These are phyloP conservation scores for Ariopsis seemanni DNA, from an alignment of 2,113 vertebrate genomes.

Conservation along the genomic window DNA sequence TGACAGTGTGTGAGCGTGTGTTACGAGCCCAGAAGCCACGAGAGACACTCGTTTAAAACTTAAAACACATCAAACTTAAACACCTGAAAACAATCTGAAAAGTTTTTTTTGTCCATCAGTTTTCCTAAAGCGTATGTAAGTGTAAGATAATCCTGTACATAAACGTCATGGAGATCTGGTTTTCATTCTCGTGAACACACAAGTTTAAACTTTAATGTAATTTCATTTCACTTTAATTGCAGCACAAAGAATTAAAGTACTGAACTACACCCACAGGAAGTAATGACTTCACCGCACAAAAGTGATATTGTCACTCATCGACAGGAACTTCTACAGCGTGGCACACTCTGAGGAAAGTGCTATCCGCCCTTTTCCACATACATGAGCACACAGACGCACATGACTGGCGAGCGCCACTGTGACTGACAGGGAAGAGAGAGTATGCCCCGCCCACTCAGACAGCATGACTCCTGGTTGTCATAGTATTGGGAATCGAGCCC, in stretches of 20 bases:
- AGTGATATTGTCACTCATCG: background rate
- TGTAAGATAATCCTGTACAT: background rate
- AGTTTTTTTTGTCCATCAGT: background rate
- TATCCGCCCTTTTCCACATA: background rate
- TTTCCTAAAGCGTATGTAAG: background rate
- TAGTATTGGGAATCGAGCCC: background rate
- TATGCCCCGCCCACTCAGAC: background rate
- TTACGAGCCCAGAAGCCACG: background rate
- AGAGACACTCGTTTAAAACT: background rate
- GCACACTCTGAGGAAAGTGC: background rate
- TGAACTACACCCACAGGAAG: background rate
- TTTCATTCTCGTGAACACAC: background rate
- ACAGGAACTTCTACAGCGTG: background rate
- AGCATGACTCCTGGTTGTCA: too few species aligned
- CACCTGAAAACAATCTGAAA: too few species aligned
- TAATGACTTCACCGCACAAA: background rate
- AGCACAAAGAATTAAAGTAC: background rate
- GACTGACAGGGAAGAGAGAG: background rate
- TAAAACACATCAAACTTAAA: background rate
- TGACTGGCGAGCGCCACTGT: background rate
- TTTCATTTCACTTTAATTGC: background rate
- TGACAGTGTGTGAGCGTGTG: background rate
- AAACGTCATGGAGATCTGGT: background rate
- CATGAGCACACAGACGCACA: background rate
- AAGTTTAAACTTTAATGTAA: background rate